phyloP scores from a whole-genome alignment of 2,113 vertebrate species.

The Strix aluco region DNA sequence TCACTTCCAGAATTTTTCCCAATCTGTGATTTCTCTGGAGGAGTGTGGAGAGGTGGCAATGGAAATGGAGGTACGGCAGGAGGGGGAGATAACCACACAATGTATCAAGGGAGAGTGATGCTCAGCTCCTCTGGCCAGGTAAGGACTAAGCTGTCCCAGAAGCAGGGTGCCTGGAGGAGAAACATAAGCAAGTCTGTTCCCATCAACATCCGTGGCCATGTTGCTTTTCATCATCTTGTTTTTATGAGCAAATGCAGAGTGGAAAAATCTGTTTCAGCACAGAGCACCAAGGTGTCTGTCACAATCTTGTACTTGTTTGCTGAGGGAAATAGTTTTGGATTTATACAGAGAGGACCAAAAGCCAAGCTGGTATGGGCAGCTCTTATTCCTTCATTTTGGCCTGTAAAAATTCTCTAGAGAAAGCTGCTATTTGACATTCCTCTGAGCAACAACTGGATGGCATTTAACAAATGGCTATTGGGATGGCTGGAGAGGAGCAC shows the following conservation, averaged over 20 bases:
- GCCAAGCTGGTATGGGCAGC: background rate
- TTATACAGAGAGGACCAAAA: background rate
- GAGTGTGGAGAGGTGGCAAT: background rate
- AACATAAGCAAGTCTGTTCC: background rate
- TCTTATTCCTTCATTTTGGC: background rate
- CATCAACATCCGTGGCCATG: rapidly evolving
- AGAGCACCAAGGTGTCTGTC: background rate
- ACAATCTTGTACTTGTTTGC: background rate
- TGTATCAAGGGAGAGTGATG: background rate
- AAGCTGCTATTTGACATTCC: background rate
- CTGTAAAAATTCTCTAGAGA: background rate
- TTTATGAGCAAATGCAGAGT: background rate
- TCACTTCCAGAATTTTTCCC: background rate
- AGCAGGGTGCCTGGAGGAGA: background rate
- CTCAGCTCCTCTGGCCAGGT: background rate
- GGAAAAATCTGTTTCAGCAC: background rate
- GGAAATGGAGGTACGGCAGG: background rate
- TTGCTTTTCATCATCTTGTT: background rate
- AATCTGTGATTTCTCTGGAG: background rate
- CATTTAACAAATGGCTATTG: rapidly evolving
- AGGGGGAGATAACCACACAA: background rate
- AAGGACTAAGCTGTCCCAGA: background rate
- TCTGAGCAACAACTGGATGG: no score
- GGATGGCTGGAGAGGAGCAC: background rate
- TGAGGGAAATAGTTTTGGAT: background rate